Evolutionary conservation across 2,888 invertebrate species (phyloP).

Genomic region (Coelogynopora nodosa): DNA sequence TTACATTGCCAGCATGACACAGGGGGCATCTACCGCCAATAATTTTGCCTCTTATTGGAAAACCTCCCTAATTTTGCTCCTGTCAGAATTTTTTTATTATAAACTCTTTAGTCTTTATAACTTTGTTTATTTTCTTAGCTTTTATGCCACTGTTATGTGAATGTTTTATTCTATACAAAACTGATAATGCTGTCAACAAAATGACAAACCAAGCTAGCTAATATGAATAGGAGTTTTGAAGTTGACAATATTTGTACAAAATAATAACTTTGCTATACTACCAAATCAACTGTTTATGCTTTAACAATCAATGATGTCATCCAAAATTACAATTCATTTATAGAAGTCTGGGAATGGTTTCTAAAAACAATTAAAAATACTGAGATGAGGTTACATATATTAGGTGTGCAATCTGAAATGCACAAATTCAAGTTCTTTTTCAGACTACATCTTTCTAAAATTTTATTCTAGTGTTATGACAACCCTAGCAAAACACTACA

Average conservation of each 20-base stretch:
- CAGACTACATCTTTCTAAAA: background rate
- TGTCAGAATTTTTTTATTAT: too few species aligned
- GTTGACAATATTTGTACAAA: conserved; percentile 1
- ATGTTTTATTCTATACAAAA: too few species aligned
- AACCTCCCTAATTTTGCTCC: too few species aligned
- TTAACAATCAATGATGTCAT: conserved; percentile 23
- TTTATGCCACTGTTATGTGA: too few species aligned
- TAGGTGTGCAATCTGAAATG: background rate
- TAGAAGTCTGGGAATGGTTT: conserved; percentile 22
- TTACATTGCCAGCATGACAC: too few species aligned
- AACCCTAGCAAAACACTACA: background rate
- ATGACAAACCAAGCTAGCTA: too few species aligned
- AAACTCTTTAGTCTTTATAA: too few species aligned
- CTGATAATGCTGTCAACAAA: too few species aligned
- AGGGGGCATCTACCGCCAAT: too few species aligned
- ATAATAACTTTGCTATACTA: background rate
- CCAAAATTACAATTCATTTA: background rate
- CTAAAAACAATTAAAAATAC: conserved; percentile 1
- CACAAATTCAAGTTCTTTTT: background rate
- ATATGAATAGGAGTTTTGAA: too few species aligned
- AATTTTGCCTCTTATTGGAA: too few species aligned
- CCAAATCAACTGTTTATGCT: background rate
- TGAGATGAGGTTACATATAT: background rate
- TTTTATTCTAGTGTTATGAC: background rate
- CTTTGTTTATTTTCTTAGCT: too few species aligned